Conservation (phyloP, 2,797 vertebrate species). For the Artibeus jamaicensis region DNA sequence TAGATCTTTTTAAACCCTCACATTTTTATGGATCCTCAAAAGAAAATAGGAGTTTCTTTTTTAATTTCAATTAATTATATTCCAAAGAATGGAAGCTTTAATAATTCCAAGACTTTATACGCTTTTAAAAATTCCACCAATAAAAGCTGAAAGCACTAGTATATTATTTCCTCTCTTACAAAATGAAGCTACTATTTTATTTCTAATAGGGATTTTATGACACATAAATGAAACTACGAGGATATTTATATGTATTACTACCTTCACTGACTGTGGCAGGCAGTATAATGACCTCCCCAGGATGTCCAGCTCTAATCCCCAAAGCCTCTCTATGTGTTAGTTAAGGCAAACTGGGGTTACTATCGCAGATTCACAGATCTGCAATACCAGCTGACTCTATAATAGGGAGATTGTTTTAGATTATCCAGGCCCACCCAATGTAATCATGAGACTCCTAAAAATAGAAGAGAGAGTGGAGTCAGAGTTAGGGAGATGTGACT, state of each 20-base stretch:
- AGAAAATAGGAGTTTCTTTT: conserved; percentile 1
- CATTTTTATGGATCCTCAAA: background rate
- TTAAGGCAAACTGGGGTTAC: background rate
- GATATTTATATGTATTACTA: background rate
- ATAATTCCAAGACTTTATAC: background rate
- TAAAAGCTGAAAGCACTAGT: background rate
- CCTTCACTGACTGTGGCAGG: background rate
- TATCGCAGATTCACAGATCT: background rate
- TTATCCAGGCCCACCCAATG: background rate
- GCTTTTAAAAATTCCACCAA: background rate
- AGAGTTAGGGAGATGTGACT: background rate
- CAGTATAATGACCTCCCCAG: background rate
- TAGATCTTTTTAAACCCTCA: background rate
- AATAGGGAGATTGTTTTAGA: background rate
- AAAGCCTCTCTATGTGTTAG: background rate
- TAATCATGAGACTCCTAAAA: background rate
- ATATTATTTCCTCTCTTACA: background rate
- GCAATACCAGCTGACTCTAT: background rate
- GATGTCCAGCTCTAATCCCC: background rate
- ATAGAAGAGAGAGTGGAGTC: background rate
- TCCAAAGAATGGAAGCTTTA: background rate
- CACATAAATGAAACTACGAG: background rate
- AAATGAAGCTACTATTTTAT: background rate
- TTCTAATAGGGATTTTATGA: background rate
- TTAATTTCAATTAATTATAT: conserved; percentile 1